These are phyloP conservation scores for Belgica antarctica DNA, from an alignment of 2,888 invertebrate species.

Conservation along the genomic window DNA sequence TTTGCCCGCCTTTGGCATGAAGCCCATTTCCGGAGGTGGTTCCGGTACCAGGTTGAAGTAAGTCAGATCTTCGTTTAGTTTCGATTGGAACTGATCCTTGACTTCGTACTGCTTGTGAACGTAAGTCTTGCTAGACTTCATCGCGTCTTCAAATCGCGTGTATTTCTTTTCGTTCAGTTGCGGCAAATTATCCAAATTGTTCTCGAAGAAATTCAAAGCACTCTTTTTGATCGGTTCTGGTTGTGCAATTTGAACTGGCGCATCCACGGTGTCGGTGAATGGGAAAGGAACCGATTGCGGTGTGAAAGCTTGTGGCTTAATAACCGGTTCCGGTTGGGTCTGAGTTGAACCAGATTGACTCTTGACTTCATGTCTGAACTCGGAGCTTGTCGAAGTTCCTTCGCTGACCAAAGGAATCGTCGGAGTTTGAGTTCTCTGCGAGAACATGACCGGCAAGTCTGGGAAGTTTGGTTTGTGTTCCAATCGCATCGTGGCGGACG, in stretches of 20 bases:
- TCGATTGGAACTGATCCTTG: conserved; percentile 25
- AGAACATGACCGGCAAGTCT: conserved; percentile 46
- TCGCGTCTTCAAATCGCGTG: conserved; percentile 53
- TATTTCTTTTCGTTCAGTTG: conserved; percentile 53
- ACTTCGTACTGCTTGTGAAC: conserved; percentile 22
- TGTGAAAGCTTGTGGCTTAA: background rate
- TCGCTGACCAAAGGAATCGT: conserved; percentile 28
- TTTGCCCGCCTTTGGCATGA: conserved; percentile 58
- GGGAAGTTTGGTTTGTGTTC: conserved; percentile 55
- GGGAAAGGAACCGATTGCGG: conserved; percentile 12
- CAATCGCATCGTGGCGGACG: conserved; percentile 56
- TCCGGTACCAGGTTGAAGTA: conserved; percentile 63
- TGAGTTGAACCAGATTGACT: conserved; percentile 49
- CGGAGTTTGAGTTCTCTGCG: conserved; percentile 46
- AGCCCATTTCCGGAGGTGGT: conserved; percentile 69
- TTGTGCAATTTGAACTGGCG: conserved; percentile 49
- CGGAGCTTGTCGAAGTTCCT: conserved; percentile 40
- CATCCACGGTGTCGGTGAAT: background rate
- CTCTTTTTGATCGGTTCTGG: conserved; percentile 53
- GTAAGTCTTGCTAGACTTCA: conserved; percentile 44
- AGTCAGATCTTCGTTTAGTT: conserved; percentile 29
- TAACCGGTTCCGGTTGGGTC: conserved; percentile 45
- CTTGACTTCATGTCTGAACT: conserved; percentile 46
- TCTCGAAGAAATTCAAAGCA: conserved; percentile 66
- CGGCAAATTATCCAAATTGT: conserved; percentile 60